phyloP scores from a whole-genome alignment of 1,140 invertebrate species.

The Saxidomus purpurata region DNA sequence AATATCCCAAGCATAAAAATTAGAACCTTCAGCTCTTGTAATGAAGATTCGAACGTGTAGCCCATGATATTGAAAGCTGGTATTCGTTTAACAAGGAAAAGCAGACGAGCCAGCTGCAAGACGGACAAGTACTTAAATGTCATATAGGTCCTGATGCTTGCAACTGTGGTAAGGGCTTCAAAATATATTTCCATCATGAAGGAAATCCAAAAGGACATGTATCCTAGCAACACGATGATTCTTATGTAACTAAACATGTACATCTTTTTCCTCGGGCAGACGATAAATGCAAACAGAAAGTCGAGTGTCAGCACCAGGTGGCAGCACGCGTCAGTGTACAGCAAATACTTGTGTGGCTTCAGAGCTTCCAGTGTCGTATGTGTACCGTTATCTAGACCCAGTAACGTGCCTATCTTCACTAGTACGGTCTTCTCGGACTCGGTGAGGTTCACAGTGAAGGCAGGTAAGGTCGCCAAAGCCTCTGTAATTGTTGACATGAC shows the following conservation, averaged over 20 bases:
- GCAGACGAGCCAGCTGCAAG: slow-evolving; percentile 25
- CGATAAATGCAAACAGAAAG: background rate
- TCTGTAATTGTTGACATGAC: slow-evolving; percentile 22
- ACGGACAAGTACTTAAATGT: slow-evolving; percentile 37
- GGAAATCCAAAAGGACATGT: slow-evolving; percentile 26
- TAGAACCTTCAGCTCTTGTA: slow-evolving; percentile 42
- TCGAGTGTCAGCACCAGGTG: background rate
- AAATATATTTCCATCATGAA: slow-evolving; percentile 12
- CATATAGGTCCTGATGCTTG: background rate
- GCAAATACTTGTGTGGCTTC: background rate
- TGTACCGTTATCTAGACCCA: background rate
- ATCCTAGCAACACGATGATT: slow-evolving; percentile 2
- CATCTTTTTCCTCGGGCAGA: slow-evolving; percentile 13
- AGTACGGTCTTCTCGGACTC: background rate
- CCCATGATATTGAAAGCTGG: slow-evolving; percentile 44
- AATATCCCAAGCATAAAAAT: slow-evolving; percentile 44
- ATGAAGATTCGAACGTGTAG: background rate
- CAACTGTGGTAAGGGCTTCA: background rate
- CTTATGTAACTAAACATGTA: background rate
- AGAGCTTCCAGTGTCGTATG: background rate
- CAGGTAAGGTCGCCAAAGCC: background rate
- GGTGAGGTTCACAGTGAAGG: background rate
- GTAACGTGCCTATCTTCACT: background rate
- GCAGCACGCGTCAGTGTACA: background rate
- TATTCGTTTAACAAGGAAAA: slow-evolving; percentile 14